phyloP scores from a whole-genome alignment of 2,888 invertebrate genomes.

The Helleia helle region DNA sequence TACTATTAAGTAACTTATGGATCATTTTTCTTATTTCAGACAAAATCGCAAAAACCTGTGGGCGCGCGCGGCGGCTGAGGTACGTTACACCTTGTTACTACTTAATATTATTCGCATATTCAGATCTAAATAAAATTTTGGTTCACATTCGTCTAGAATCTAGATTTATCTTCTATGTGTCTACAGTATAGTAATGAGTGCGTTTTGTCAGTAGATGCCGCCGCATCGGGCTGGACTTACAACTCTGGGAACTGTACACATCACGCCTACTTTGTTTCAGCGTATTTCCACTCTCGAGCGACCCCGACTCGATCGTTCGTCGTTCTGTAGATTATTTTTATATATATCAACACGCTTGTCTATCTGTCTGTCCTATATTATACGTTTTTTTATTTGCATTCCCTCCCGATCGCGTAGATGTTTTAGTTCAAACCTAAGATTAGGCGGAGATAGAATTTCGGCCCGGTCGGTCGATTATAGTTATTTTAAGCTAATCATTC shows the following conservation, averaged over 20 bases:
- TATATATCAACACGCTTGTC: not conserved
- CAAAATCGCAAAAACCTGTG: conserved; percentile 16
- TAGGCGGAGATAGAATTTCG: conserved; percentile 8
- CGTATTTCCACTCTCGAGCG: not conserved
- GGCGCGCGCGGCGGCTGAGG: conserved; percentile 24
- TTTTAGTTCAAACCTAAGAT: conserved; percentile 7
- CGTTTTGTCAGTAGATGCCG: conserved; percentile 6
- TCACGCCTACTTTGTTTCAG: conserved; percentile 10
- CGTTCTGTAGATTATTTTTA: conserved; percentile 1
- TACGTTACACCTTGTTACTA: no score
- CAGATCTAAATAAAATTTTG: no score
- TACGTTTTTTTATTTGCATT: conserved; percentile 1
- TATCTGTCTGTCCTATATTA: not conserved
- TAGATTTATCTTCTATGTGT: no score
- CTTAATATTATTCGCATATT: no score
- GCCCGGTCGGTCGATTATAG: conserved; percentile 1
- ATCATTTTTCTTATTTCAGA: conserved; percentile 22
- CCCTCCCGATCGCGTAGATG: not conserved
- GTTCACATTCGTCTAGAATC: no score
- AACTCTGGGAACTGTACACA: conserved; percentile 11
- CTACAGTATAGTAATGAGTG: not conserved
- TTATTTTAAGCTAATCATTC: conserved; percentile 36
- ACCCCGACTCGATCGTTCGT: not conserved
- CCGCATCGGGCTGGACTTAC: conserved; percentile 5
- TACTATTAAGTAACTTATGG: no score